Evolutionary conservation across 1,140 invertebrate species (phyloP).

Genomic region (Brachionus manjavacas): DNA sequence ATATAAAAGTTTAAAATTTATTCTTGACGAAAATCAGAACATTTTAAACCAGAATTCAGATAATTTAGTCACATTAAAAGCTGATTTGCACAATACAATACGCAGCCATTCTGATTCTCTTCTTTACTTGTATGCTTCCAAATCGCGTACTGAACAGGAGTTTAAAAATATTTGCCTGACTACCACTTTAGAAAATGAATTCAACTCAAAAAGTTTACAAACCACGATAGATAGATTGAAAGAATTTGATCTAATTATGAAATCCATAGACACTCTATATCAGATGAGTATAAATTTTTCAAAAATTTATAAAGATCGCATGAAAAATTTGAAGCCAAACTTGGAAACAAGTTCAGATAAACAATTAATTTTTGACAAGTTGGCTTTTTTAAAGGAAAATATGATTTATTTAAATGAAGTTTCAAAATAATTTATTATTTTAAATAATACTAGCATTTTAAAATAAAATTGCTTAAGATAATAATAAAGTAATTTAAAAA

Average conservation of each 20-base stretch:
- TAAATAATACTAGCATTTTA: too few relatives aligned
- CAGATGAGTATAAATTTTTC: not conserved
- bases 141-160: not conserved
- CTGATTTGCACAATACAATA: not conserved
- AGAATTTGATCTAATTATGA: not conserved
- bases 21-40: not conserved
- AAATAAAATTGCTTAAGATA: too few relatives aligned
- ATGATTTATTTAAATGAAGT: too few relatives aligned
- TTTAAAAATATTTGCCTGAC: not conserved
- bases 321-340: not conserved
- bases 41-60: not conserved
- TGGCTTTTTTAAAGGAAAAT: not conserved
- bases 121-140: not conserved
- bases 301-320: not conserved
- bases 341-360: not conserved
- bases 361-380: not conserved
- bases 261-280: not conserved
- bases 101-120: not conserved
- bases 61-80: not conserved
- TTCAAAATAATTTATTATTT: too few relatives aligned
- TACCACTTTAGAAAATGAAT: not conserved
- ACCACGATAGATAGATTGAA: not conserved
- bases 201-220: not conserved
- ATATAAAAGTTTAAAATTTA: slow-evolving; percentile 4
- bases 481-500: too few relatives aligned